These are phyloP conservation scores for Corydoras maculifer DNA, from an alignment of 2,113 vertebrate species.

Conservation along the genomic window DNA sequence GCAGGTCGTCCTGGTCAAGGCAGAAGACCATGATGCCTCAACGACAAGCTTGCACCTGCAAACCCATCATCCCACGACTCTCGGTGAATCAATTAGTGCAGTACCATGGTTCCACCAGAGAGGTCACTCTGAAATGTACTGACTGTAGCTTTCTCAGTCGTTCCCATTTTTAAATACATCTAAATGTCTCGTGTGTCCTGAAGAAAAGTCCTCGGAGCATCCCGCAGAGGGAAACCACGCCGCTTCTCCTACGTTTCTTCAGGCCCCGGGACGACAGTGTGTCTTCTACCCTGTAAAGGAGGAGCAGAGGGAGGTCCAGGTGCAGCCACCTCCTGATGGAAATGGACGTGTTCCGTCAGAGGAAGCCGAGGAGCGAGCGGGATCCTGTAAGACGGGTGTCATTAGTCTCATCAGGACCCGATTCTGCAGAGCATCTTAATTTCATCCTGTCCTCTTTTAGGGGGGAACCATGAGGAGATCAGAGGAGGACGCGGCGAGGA, in stretches of 20 bases:
- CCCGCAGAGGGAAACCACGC: slow-evolving; percentile 11
- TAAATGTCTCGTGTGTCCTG: not conserved
- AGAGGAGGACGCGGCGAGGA: slow-evolving; percentile 31
- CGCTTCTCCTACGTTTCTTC: slow-evolving; percentile 29
- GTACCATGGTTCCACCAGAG: no score
- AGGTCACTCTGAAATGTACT: no score
- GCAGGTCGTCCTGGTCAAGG: slow-evolving; percentile 60
- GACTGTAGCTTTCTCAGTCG: not conserved
- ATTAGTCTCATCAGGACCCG: no score
- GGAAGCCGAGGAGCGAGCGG: slow-evolving; percentile 11
- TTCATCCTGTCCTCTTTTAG: slow-evolving; percentile 33
- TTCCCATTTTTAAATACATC: not conserved
- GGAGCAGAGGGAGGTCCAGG: slow-evolving; percentile 60
- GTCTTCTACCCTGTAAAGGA: slow-evolving; percentile 70
- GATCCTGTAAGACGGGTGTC: slow-evolving; percentile 30
- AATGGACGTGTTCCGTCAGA: slow-evolving; percentile 16
- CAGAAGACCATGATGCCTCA: slow-evolving; percentile 54
- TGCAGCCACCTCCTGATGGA: slow-evolving; percentile 46
- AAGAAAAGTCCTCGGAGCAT: slow-evolving; percentile 13
- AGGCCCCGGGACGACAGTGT: slow-evolving; percentile 57
- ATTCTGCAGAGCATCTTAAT: no score
- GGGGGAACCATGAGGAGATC: slow-evolving; percentile 46
- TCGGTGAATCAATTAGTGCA: slow-evolving; percentile 42
- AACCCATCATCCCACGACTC: slow-evolving; percentile 25
- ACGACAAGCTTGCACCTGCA: slow-evolving; percentile 36